These are phyloP conservation scores for Serrognathus titanus DNA, from an alignment of 2,888 invertebrate species.

Conservation along the genomic window DNA sequence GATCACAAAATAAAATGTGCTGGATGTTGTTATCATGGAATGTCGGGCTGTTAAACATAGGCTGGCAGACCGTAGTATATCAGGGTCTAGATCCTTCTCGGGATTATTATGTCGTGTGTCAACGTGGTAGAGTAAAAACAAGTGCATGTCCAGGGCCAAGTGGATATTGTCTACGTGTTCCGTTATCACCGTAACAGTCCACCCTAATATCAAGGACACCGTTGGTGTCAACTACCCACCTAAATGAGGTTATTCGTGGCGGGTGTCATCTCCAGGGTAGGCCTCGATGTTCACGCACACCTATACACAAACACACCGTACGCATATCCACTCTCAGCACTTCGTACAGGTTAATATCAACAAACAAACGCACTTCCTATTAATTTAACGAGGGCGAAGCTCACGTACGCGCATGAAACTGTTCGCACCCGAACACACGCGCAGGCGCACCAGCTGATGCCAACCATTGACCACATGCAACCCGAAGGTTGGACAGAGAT, in stretches of 20 bases:
- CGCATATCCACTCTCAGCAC: constrained; percentile 28
- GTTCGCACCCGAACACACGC: constrained; percentile 39
- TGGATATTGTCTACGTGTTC: constrained; percentile 7
- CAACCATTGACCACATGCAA: constrained; percentile 26
- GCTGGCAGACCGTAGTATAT: too few species aligned
- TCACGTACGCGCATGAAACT: constrained; percentile 44
- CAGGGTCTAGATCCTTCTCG: too few species aligned
- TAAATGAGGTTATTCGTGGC: constrained; percentile 17
- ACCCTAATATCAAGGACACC: constrained; percentile 17
- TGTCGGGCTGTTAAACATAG: too few species aligned
- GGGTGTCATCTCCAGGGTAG: constrained; percentile 16
- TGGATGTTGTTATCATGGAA: too few species aligned
- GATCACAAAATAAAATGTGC: too few species aligned
- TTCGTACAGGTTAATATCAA: constrained; percentile 46
- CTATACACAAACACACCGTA: constrained; percentile 12
- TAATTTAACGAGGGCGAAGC: constrained; percentile 36
- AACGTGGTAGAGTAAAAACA: too few species aligned
- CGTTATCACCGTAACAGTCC: constrained; percentile 14
- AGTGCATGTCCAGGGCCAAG: too few species aligned
- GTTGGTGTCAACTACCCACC: constrained; percentile 17
- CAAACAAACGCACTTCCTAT: constrained; percentile 43
- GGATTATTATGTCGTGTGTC: too few species aligned
- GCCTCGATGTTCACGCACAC: constrained; percentile 11
- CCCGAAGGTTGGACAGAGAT: constrained; percentile 13
- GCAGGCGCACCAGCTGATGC: constrained; percentile 31